phyloP scores from a whole-genome alignment of 2,797 vertebrate species.

The Knipowitschia caucasica region DNA sequence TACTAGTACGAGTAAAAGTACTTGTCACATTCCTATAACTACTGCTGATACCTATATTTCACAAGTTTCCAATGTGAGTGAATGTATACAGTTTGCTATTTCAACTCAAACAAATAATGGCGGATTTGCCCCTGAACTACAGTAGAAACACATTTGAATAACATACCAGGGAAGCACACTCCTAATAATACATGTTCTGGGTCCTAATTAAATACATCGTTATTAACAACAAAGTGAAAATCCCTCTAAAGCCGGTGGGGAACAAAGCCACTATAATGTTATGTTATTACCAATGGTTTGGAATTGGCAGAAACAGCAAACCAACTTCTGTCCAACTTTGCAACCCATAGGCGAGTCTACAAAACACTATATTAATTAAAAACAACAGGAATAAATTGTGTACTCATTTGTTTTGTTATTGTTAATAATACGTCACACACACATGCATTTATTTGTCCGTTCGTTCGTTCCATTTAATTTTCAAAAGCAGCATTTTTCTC shows the following conservation, averaged over 20 bases:
- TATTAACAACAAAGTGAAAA: not conserved
- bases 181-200: not conserved
- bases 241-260: not conserved
- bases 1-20: no score
- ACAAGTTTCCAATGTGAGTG: not conserved
- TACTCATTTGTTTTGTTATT: not conserved
- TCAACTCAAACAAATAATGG: not conserved
- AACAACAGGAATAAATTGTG: not conserved
- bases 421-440: not conserved
- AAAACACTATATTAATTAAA: not conserved
- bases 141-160: not conserved
- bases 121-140: not conserved
- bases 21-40: no score
- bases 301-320: not conserved
- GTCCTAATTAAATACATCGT: not conserved
- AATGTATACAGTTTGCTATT: not conserved
- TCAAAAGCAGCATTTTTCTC: not conserved
- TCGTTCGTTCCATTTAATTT: not conserved
- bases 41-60: no score
- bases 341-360: no score
- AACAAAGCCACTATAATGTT: not conserved
- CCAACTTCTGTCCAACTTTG: not conserved
- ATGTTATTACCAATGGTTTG: not conserved
- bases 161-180: not conserved
- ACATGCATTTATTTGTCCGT: not conserved